These are phyloP conservation scores for Clarias magur DNA, from an alignment of 2,113 vertebrate genomes.

Conservation along the genomic window DNA sequence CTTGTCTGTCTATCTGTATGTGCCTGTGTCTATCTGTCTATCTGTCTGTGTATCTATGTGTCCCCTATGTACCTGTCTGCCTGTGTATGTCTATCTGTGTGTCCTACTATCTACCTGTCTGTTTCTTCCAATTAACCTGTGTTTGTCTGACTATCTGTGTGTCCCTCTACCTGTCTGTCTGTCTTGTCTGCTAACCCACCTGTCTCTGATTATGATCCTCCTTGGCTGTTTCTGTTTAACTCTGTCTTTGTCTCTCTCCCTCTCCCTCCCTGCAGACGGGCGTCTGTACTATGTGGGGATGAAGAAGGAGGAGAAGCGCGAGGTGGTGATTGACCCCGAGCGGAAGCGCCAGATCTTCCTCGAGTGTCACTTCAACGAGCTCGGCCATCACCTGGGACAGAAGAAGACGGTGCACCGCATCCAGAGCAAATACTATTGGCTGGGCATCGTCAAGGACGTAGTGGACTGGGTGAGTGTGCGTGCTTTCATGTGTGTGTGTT, in stretches of 20 bases:
- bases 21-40: too few species aligned
- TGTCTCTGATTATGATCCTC: not conserved
- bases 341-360: conserved; percentile 83
- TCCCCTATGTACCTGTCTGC: too few species aligned
- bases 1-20: too few species aligned
- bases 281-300: conserved; percentile 87
- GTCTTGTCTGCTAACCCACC: too few species aligned
- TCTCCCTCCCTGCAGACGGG: conserved; percentile 61
- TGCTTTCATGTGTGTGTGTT: not conserved
- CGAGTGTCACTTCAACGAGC: conserved; percentile 85
- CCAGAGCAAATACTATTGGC: conserved; percentile 90
- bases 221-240: too few species aligned
- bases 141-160: too few species aligned
- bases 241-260: not conserved
- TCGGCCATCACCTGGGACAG: conserved; percentile 86
- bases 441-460: conserved; percentile 89
- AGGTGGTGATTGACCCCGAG: conserved; percentile 84
- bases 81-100: too few species aligned
- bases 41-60: too few species aligned
- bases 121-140: too few species aligned
- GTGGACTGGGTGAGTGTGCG: conserved; percentile 83
- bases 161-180: too few species aligned
- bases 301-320: conserved; percentile 86
- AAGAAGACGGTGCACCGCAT: conserved; percentile 89
- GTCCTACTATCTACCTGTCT: too few species aligned